These are phyloP conservation scores for Xylocopa sonorina DNA, from an alignment of 1,140 invertebrate species.

Conservation along the genomic window DNA sequence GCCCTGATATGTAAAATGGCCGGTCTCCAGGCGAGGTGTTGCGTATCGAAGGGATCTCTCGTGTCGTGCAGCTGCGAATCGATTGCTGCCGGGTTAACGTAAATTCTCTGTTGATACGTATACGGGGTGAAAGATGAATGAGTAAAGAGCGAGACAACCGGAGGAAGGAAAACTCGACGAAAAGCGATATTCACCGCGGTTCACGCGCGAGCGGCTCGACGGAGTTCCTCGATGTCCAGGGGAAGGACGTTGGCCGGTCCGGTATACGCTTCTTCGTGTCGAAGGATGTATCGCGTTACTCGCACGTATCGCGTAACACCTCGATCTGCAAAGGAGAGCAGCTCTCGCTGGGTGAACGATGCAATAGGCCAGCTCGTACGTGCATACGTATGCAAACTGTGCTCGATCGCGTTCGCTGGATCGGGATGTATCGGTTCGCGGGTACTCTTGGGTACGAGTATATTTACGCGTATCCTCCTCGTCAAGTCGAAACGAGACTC, in stretches of 20 bases:
- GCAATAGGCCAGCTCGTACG: neutral
- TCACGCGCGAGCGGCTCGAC: constrained; percentile 54
- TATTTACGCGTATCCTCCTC: constrained; percentile 19
- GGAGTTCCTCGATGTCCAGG: constrained; percentile 53
- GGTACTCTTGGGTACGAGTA: constrained; percentile 25
- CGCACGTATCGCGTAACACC: constrained; percentile 71
- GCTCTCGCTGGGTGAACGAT: constrained; percentile 22
- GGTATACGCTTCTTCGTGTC: constrained; percentile 45
- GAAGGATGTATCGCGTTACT: constrained; percentile 74
- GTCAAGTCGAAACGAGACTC: constrained; percentile 32
- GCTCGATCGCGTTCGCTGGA: constrained; percentile 19
- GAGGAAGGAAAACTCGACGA: constrained; percentile 61
- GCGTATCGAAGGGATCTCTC: neutral
- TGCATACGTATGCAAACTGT: neutral
- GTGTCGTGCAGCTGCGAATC: neutral
- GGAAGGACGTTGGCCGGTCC: neutral
- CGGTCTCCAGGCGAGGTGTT: neutral
- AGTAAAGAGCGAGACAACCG: constrained; percentile 49
- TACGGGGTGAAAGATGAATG: constrained; percentile 27
- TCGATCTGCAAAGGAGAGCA: constrained; percentile 60
- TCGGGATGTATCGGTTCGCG: constrained; percentile 20
- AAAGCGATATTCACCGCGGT: constrained; percentile 69
- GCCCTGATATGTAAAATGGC: constrained; percentile 16
- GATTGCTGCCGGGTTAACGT: neutral
- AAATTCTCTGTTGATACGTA: neutral